These are phyloP conservation scores for Pogonocichla stellata DNA, from an alignment of 2,113 vertebrate genomes.

Conservation along the genomic window DNA sequence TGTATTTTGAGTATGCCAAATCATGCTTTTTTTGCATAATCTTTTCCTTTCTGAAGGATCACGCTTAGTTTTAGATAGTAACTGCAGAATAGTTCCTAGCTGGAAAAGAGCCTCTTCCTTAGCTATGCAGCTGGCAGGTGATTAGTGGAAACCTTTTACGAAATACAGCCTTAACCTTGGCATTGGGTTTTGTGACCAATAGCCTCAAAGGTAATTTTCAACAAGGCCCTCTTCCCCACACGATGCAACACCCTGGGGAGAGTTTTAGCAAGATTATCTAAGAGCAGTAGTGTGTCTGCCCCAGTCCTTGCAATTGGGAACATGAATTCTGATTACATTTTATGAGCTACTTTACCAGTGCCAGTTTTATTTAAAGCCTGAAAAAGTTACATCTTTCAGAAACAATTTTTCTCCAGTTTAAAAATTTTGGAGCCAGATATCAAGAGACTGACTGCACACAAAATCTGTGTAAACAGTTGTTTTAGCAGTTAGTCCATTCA, in stretches of 20 bases:
- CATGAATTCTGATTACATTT: background rate
- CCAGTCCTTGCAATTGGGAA: background rate
- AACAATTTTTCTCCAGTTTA: background rate
- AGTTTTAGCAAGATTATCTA: background rate
- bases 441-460: background rate
- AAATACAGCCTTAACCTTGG: background rate
- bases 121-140: background rate
- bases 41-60: background rate
- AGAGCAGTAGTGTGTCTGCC: background rate
- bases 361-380: background rate
- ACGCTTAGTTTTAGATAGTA: background rate
- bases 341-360: background rate
- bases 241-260: background rate
- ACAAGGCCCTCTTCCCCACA: background rate
- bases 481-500: background rate
- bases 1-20: background rate
- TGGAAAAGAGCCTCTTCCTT: background rate
- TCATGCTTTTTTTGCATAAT: background rate
- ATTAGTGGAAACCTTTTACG: background rate
- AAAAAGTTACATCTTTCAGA: background rate
- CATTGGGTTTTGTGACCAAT: background rate
- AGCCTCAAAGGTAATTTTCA: background rate
- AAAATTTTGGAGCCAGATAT: background rate
- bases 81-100: background rate
- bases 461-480: background rate